Base-by-base conservation (phyloP, 2,888 invertebrate genomes). In the Parnassius apollo region DNA sequence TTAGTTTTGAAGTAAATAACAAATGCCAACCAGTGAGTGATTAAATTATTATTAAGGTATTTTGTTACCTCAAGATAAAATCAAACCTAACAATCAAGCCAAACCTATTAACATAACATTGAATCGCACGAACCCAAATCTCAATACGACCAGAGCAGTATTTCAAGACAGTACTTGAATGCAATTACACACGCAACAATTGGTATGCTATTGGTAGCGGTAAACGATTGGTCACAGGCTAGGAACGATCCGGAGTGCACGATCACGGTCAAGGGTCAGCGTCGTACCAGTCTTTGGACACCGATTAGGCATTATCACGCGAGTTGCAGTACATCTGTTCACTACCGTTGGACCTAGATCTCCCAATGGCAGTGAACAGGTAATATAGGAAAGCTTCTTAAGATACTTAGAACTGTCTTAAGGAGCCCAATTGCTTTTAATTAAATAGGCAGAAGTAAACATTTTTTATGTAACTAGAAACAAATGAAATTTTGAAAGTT, bases 151-250 rank as follows among this genome's bases (percentile, higher is more conserved):
- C 55, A 49, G 35, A 53, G 42, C 53, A 42, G 58, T 49, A 58
- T 59, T 59, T 79, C 80, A 80, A 75, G 81, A 74, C 77, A 79
- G 75, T 69, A 65, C 67, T 68, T 73, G 69, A 65, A 65, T 65
- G 66, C 79, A 83, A 82, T 82, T 80, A 81, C 75, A 77, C 77
- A 78, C 77, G 78, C 75, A 82, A 80, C 80, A 78, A 82, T 81
- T 81, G 77, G 86, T 84, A 83, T 82, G 82, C 78, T 78, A 82
- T 81, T 82, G 77, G 86, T 85, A 83, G 83, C 82, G 80, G 82
- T 84, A 77, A 82, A 75, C 75, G 79, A 77, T 79, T 75, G 79
- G 78, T 80, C 81, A 86, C 83, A 84, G 83, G 76, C 77, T 81
- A 84, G 81, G 80, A 86, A 77, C 80, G 77, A 77, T 73, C 74